Evolutionary conservation across 2,888 invertebrate genomes (phyloP).

Genomic region (Mythimna vitellina): DNA sequence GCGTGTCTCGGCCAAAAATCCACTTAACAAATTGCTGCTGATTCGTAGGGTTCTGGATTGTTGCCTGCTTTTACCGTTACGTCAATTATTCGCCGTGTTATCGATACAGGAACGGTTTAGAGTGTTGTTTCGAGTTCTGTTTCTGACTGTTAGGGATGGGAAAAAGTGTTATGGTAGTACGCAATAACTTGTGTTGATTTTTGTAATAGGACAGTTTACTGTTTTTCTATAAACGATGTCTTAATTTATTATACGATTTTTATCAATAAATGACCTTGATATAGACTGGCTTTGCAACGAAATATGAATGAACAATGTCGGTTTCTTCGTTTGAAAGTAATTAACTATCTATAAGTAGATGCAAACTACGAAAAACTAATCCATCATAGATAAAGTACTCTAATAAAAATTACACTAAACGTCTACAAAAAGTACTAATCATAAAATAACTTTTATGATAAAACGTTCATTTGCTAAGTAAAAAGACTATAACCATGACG

Average conservation of each 20-base stretch:
- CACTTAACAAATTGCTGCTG: conserved; percentile 91
- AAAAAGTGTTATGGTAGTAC: conserved; percentile 8
- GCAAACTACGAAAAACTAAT: conserved; percentile 35
- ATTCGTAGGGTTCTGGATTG: conserved; percentile 90
- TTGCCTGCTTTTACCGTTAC: conserved; percentile 88
- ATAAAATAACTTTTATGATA: conserved; percentile 64
- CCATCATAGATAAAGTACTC: conserved; percentile 36
- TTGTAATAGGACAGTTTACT: too few relatives aligned
- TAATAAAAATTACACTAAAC: conserved; percentile 52
- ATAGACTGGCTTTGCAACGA: background rate
- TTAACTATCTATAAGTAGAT: background rate
- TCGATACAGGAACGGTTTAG: conserved; percentile 82
- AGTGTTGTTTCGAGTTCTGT: conserved; percentile 67
- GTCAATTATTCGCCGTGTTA: conserved; percentile 87
- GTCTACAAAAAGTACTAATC: conserved; percentile 47
- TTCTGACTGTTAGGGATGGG: conserved; percentile 53
- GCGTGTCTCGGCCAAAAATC: conserved; percentile 91
- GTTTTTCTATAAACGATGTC: background rate
- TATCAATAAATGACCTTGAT: background rate
- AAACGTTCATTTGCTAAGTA: conserved; percentile 73
- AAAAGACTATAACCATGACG: conserved; percentile 64
- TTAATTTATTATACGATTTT: background rate
- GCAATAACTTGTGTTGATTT: background rate
- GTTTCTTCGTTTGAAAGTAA: background rate
- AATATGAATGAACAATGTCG: background rate